These are phyloP conservation scores for Brachyistius frenatus DNA, from an alignment of 2,113 vertebrate species.

Conservation along the genomic window DNA sequence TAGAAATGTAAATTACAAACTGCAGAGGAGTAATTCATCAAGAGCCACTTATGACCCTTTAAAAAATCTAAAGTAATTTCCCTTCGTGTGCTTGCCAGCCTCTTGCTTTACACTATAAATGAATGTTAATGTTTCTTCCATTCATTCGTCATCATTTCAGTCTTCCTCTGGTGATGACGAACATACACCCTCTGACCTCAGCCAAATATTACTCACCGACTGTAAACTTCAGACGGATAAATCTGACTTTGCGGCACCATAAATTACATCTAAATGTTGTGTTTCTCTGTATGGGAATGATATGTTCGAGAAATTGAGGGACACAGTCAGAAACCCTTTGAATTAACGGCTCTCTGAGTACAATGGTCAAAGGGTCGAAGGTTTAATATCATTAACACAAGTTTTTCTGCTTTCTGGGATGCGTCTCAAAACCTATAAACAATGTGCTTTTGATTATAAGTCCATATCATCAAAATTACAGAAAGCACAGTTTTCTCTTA, in stretches of 20 bases:
- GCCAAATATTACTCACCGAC: constrained; percentile 38
- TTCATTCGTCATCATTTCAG: constrained; percentile 1
- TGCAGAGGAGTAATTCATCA: background rate
- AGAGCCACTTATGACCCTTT: background rate
- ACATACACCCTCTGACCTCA: constrained; percentile 35
- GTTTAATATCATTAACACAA: background rate
- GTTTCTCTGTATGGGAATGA: constrained; percentile 39
- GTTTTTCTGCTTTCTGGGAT: background rate
- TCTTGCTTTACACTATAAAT: background rate
- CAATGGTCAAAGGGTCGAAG: background rate
- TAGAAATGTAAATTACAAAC: constrained; percentile 4
- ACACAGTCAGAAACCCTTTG: background rate
- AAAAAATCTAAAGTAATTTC: background rate
- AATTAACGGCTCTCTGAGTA: constrained; percentile 5
- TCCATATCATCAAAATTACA: background rate
- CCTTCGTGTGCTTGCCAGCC: constrained; percentile 24
- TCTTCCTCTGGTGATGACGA: constrained; percentile 32
- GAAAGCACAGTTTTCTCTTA: background rate
- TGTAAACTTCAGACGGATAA: constrained; percentile 54
- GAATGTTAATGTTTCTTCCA: background rate
- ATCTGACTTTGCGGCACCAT: constrained; percentile 55
- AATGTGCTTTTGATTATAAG: background rate
- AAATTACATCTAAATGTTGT: constrained; percentile 49
- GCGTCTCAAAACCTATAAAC: background rate
- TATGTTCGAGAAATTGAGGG: constrained; percentile 12